Base-by-base conservation (phyloP, 2,113 vertebrate genomes). In the Dromiciops gliroides region DNA sequence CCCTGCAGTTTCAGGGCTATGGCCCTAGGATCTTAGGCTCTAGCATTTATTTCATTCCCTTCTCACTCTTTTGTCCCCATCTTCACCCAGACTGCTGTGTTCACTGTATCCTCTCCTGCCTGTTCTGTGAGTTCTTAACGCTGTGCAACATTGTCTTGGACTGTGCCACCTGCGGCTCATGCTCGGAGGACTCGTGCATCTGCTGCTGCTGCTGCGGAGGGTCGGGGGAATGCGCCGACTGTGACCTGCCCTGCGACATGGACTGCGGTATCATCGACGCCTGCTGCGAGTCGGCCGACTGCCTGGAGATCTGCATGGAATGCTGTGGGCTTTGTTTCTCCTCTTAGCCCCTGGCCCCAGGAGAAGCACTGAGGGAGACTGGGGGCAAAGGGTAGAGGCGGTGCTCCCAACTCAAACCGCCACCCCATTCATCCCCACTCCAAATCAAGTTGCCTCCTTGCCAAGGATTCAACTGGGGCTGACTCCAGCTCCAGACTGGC, bases 271-370 rank as follows among this genome's bases (percentile, higher is more conserved):
- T 99, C 98, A 99, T 99, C 56, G 99, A 99, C 67, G 99, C 99
- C 96, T 99, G 99, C 99, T 99, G 99, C 92, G 99, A 99, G 98
- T 99, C 99, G 0, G 99, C 99, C 0, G 99, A 99, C 99, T 99
- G 99, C 98, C 99, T 99, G 97, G 99, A 99, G 99, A 99, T 99
- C 98, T 99, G 99, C 98, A 99, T 99, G 99, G 99, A 99, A 98
- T 99, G 99, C 98, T 99, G 99, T 6, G 99, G 99, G 91, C 99
- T 99, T 95, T 99, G 99, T 98, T 99, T 99, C 98, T 99, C 99
- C 97, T 99, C 99, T 97, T 99, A 99, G 99, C 50, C 95, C 95
- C 53, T 7, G 14, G 50, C 47, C 50, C 1, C 23, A n/a, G 44
- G 93, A 5, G 0, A 0, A 0, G 2, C 0, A 0, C 3, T 83